These are phyloP conservation scores for Oithona nana DNA, from an alignment of 2,888 invertebrate genomes.

Conservation along the genomic window DNA sequence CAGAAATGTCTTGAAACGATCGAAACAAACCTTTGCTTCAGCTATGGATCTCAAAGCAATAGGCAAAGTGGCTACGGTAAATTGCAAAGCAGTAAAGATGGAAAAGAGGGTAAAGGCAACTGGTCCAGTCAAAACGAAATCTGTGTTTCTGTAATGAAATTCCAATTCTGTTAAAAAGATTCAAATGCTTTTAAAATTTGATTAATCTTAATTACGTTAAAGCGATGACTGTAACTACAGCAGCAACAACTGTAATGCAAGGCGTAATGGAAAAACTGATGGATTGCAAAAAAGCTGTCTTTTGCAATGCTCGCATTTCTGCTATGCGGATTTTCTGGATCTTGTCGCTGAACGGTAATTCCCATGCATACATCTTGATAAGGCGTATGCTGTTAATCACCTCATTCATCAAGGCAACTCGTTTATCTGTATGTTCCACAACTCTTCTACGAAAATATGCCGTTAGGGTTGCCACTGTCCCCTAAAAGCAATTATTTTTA, in stretches of 20 bases:
- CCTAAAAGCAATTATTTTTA: too few relatives aligned
- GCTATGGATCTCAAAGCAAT: constrained; percentile 27
- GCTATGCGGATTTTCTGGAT: constrained; percentile 24
- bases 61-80: constrained; percentile 30
- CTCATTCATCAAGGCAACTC: constrained; percentile 33
- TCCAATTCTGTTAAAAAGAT: neutral
- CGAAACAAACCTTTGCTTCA: constrained; percentile 27
- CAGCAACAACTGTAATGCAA: constrained; percentile 29
- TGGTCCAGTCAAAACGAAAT: constrained; percentile 20
- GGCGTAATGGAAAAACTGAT: constrained; percentile 28
- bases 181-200: too few relatives aligned
- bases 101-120: constrained; percentile 30
- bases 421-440: constrained; percentile 26
- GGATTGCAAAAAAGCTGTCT: constrained; percentile 29
- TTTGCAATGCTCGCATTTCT: constrained; percentile 27
- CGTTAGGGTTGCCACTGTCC: constrained; percentile 24
- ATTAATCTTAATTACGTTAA: constrained; percentile 20
- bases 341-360: constrained; percentile 29
- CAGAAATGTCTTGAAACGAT: constrained; percentile 27
- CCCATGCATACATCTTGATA: constrained; percentile 39
- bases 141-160: constrained; percentile 1
- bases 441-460: constrained; percentile 24
- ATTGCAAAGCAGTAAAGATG: constrained; percentile 31
- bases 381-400: constrained; percentile 34
- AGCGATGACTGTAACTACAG: constrained; percentile 28